These are phyloP conservation scores for Agrotis ipsilon DNA, from an alignment of 2,888 invertebrate species.

Conservation along the genomic window DNA sequence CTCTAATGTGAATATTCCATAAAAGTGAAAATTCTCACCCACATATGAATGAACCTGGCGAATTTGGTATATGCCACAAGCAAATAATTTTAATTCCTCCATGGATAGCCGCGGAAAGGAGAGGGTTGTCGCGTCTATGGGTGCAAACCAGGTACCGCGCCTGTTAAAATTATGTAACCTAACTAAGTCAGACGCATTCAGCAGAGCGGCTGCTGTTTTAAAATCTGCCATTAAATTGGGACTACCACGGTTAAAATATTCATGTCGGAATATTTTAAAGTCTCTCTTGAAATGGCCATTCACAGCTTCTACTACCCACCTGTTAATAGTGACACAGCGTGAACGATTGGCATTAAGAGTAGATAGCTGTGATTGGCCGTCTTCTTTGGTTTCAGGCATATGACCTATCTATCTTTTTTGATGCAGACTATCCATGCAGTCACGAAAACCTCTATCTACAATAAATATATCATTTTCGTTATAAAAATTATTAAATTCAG, in stretches of 20 bases:
- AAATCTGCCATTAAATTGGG: constrained; percentile 36
- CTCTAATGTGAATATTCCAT: no score
- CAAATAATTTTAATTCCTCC: no score
- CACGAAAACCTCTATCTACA: constrained; percentile 36
- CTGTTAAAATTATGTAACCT: neutral
- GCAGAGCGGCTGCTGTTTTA: constrained; percentile 43
- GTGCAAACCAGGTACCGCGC: constrained; percentile 23
- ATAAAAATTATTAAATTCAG: no score
- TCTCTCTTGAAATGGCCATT: constrained; percentile 46
- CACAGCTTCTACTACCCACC: no score
- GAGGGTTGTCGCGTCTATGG: constrained; percentile 30
- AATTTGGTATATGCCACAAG: no score
- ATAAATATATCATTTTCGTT: neutral
- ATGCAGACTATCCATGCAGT: constrained; percentile 29
- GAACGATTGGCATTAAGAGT: constrained; percentile 20
- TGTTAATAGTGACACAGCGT: constrained; percentile 9
- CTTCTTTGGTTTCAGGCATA: constrained; percentile 33
- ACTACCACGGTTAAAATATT: constrained; percentile 42
- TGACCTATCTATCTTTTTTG: constrained; percentile 32
- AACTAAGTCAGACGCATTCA: constrained; percentile 23
- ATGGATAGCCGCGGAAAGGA: no score
- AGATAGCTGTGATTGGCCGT: constrained; percentile 12
- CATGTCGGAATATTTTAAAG: constrained; percentile 44
- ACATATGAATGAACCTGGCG: no score
- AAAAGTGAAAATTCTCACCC: no score